phyloP scores from a whole-genome alignment of 2,888 invertebrate genomes.

The Dascillus cervinus region DNA sequence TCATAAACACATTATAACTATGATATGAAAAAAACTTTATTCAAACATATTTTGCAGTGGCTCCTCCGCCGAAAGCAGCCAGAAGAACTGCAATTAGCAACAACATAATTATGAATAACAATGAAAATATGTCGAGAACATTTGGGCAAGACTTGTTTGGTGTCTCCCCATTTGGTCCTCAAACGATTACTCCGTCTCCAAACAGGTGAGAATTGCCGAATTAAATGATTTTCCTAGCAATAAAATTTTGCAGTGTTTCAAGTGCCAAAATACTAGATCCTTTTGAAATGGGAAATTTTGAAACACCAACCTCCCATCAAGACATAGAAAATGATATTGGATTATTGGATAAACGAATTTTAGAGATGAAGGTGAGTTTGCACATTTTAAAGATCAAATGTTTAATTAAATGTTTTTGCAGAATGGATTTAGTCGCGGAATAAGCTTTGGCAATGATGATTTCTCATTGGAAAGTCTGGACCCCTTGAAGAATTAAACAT shows the following conservation, averaged over 20 bases:
- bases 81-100: conserved; percentile 38
- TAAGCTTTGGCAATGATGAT: conserved; percentile 85
- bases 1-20: no score
- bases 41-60: conserved; percentile 66
- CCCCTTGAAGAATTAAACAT: conserved; percentile 66
- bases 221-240: conserved; percentile 7
- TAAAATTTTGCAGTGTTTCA: conserved; percentile 25
- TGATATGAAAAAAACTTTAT: no score
- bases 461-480: conserved; percentile 91
- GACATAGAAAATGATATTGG: conserved; percentile 69
- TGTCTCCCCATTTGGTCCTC: conserved; percentile 55
- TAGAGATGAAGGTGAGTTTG: conserved; percentile 74
- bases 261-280: conserved; percentile 57
- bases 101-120: conserved; percentile 29
- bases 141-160: conserved; percentile 71
- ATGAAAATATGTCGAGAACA: conserved; percentile 29
- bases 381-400: conserved; percentile 5
- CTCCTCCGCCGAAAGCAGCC: conserved; percentile 78
- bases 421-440: conserved; percentile 85
- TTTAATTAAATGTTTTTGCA: conserved; percentile 49
- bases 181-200: conserved; percentile 20
- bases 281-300: conserved; percentile 77
- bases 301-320: conserved; percentile 45
- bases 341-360: conserved; percentile 69
- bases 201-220: no score